phyloP scores from a whole-genome alignment of 2,113 vertebrate genomes.

The Glaucomys volans region DNA sequence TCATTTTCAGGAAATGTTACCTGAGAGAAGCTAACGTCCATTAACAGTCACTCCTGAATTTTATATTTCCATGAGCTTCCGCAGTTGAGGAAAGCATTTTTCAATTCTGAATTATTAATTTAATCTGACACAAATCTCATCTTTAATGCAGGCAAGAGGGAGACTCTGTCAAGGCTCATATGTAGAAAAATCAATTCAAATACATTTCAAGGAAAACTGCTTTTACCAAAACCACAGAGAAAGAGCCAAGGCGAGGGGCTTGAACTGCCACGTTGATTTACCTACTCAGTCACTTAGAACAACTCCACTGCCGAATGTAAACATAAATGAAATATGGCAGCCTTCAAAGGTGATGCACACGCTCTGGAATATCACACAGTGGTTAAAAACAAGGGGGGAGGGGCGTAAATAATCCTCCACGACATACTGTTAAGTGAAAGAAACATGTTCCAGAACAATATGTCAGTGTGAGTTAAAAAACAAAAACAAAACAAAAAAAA shows the following conservation, averaged over 20 bases:
- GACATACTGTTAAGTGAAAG: neutral
- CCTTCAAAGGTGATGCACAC: neutral
- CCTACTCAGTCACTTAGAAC: neutral
- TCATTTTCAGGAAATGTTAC: slow-evolving; percentile 43
- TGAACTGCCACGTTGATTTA: neutral
- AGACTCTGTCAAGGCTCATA: slow-evolving; percentile 64
- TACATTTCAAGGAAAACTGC: slow-evolving; percentile 57
- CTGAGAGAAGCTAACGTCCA: slow-evolving; percentile 13
- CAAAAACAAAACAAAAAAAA: neutral
- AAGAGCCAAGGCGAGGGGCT: neutral
- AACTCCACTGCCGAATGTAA: neutral
- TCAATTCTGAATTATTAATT: slow-evolving; percentile 78
- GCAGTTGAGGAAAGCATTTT: slow-evolving; percentile 60
- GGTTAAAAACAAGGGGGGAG: neutral
- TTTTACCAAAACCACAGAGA: slow-evolving; percentile 34
- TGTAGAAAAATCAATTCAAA: slow-evolving; percentile 68
- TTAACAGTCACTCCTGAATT: neutral
- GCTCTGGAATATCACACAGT: neutral
- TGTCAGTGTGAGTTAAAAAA: neutral
- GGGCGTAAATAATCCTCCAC: neutral
- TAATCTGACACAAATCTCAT: slow-evolving; percentile 74
- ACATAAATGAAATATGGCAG: neutral
- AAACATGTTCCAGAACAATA: neutral
- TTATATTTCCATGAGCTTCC: neutral
- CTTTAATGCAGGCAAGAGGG: slow-evolving; percentile 64